These are phyloP conservation scores for Agriopis aurantiaria DNA, from an alignment of 2,888 invertebrate species.

Conservation along the genomic window DNA sequence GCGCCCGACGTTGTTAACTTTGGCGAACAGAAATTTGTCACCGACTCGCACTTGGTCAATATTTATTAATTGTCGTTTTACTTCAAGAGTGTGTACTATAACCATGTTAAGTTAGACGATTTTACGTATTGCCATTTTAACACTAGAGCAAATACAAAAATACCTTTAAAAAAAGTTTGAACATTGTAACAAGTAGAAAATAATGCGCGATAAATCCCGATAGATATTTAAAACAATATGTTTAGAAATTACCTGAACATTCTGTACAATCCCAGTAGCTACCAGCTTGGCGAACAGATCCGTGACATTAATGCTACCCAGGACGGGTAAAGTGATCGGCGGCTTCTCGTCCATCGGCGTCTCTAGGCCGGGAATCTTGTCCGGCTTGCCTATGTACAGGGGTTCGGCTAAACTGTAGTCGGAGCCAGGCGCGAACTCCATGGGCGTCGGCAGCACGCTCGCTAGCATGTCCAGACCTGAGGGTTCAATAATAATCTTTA, in stretches of 20 bases:
- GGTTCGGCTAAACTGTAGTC: constrained; percentile 86
- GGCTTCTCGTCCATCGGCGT: constrained; percentile 68
- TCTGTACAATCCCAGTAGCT: constrained; percentile 87
- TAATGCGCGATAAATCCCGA: background rate
- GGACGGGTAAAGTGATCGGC: constrained; percentile 55
- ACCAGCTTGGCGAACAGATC: constrained; percentile 95
- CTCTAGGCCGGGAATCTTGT: constrained; percentile 76
- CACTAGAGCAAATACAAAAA: too few relatives aligned
- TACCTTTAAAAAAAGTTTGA: too few relatives aligned
- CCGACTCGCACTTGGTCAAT: too few relatives aligned
- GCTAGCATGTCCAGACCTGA: constrained; percentile 89
- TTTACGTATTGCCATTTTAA: too few relatives aligned
- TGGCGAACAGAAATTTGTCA: too few relatives aligned
- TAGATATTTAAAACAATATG: background rate
- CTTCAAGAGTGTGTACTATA: too few relatives aligned
- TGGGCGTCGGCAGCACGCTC: constrained; percentile 88
- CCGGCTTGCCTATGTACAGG: constrained; percentile 58
- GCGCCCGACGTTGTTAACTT: too few relatives aligned
- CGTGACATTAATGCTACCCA: constrained; percentile 89
- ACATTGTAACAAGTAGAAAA: too few relatives aligned
- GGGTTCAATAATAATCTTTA: background rate
- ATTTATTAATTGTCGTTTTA: too few relatives aligned
- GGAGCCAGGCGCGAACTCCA: constrained; percentile 85
- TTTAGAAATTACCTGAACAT: constrained; percentile 36
- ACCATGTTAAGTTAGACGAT: too few relatives aligned